These are phyloP conservation scores for Ptychobarbus kaznakovi DNA, from an alignment of 2,797 vertebrate genomes.

Conservation along the genomic window DNA sequence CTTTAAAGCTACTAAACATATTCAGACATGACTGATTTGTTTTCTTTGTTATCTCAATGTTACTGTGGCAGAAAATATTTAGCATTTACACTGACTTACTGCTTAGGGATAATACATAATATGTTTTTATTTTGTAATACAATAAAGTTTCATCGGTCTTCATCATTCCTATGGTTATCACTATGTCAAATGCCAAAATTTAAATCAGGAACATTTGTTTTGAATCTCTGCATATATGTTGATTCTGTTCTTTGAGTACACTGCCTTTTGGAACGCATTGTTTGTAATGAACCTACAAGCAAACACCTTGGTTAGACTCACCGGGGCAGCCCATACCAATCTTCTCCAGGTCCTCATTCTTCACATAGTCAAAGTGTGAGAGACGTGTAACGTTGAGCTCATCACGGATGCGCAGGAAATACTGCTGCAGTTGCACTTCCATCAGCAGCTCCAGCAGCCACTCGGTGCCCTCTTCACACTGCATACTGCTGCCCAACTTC, in stretches of 20 bases:
- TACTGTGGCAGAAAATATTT: background rate
- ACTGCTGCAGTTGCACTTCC: constrained; percentile 85
- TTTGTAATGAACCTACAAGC: constrained; percentile 1
- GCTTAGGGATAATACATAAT: background rate
- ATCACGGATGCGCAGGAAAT: constrained; percentile 91
- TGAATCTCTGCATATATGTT: background rate
- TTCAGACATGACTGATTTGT: background rate
- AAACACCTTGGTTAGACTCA: constrained; percentile 66
- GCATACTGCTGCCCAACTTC: constrained; percentile 92
- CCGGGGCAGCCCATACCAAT: constrained; percentile 97
- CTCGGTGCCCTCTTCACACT: constrained; percentile 88
- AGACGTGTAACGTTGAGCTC: constrained; percentile 96
- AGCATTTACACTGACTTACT: background rate
- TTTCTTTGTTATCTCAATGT: background rate
- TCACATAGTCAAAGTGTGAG: constrained; percentile 98
- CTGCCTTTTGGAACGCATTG: background rate
- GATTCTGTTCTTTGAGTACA: background rate
- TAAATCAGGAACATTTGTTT: background rate
- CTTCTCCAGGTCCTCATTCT: constrained; percentile 98
- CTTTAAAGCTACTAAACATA: background rate
- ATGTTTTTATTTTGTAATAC: background rate
- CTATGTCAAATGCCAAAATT: background rate
- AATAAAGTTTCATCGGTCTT: background rate
- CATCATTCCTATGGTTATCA: background rate
- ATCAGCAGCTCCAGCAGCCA: constrained; percentile 88